These are phyloP conservation scores for Rugalucina vietnamica DNA, from an alignment of 2,888 invertebrate species.

Conservation along the genomic window DNA sequence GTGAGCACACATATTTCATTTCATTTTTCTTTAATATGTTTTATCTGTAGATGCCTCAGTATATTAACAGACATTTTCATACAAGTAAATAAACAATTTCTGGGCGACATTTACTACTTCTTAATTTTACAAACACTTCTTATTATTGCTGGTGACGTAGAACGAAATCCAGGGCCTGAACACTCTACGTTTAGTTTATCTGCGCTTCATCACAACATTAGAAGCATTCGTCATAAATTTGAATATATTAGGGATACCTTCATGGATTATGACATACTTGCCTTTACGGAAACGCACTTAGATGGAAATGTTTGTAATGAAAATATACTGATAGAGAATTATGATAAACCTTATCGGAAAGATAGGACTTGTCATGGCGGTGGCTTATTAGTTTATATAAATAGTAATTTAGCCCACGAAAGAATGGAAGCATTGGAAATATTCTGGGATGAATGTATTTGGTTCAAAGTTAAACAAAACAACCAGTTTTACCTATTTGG, in stretches of 20 bases:
- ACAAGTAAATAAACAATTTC: too few species aligned
- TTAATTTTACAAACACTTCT: too few species aligned
- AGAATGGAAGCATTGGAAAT: not conserved
- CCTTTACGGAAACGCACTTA: not conserved
- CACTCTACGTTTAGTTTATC: not conserved
- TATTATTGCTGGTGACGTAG: not conserved
- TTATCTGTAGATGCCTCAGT: too few species aligned
- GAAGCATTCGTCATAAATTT: not conserved
- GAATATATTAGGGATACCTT: not conserved
- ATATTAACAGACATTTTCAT: too few species aligned
- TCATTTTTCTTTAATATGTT: too few species aligned
- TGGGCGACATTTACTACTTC: too few species aligned
- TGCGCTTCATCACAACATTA: not conserved
- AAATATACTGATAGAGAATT: not conserved
- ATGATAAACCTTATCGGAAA: not conserved
- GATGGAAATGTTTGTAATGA: not conserved
- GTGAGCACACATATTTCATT: too few species aligned
- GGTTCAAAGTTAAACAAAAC: not conserved
- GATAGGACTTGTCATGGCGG: too few species aligned
- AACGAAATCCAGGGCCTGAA: not conserved
- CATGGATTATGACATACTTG: not conserved
- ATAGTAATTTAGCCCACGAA: not conserved
- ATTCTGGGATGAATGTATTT: not conserved
- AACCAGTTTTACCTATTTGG: not conserved
- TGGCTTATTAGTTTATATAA: too few species aligned